These are phyloP conservation scores for Drosophila paulistorum DNA, from an alignment of 1,140 invertebrate species.

Conservation along the genomic window DNA sequence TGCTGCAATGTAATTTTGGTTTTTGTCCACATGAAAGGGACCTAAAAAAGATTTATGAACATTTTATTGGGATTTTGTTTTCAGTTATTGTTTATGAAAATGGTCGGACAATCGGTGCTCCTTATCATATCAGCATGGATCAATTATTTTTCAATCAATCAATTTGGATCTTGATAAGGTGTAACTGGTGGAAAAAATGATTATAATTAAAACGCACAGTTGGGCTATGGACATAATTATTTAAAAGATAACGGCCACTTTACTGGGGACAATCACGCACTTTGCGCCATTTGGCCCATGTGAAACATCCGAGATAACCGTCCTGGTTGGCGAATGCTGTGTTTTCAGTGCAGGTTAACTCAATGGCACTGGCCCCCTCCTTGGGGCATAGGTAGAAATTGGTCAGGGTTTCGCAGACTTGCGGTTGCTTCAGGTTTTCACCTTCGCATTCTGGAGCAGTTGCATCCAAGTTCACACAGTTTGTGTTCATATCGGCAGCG, in stretches of 20 bases:
- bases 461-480: conserved; percentile 50
- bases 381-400: conserved; percentile 64
- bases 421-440: conserved; percentile 50
- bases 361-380: conserved; percentile 15
- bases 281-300: conserved; percentile 46
- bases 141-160: conserved; percentile 73
- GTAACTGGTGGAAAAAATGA: conserved; percentile 24
- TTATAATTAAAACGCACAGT: conserved; percentile 52
- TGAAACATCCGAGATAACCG: conserved; percentile 58
- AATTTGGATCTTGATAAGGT: conserved; percentile 64
- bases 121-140: conserved; percentile 61
- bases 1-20: conserved; percentile 35
- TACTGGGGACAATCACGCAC: conserved; percentile 44
- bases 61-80: conserved; percentile 28
- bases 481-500: conserved; percentile 31
- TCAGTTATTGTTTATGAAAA: conserved; percentile 2
- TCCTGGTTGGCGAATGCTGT: conserved; percentile 53
- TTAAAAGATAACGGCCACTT: background rate
- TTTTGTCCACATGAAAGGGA: conserved; percentile 13
- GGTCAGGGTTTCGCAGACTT: conserved; percentile 29
- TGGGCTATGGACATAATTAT: conserved; percentile 14
- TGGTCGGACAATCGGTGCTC: background rate
- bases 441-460: conserved; percentile 37
- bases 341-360: conserved; percentile 35
- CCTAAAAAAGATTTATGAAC: conserved; percentile 38